These are phyloP conservation scores for Tychaedon coryphoeus DNA, from an alignment of 2,113 vertebrate species.

Conservation along the genomic window DNA sequence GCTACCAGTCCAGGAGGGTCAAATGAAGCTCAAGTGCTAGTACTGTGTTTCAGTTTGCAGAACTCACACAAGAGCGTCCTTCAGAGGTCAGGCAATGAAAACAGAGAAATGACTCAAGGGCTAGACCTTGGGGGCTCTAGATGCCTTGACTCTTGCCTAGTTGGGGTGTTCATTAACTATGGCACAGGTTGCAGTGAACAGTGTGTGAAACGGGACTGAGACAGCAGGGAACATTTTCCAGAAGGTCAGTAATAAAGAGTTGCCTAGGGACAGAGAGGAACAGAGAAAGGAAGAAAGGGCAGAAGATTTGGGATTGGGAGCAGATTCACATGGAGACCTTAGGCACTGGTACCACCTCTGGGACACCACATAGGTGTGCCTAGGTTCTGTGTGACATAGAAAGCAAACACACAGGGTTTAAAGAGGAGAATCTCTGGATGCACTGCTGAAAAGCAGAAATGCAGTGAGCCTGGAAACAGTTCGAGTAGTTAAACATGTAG, in stretches of 20 bases:
- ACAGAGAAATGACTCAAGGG: background rate
- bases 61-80: background rate
- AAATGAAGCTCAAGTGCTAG: background rate
- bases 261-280: background rate
- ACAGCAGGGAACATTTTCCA: background rate
- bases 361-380: fast-evolving
- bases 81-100: background rate
- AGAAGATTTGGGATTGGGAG: background rate
- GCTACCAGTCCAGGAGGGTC: background rate
- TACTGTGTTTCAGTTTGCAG: background rate
- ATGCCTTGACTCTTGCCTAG: background rate
- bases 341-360: background rate
- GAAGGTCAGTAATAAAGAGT: background rate
- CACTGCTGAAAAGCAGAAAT: background rate
- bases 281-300: background rate
- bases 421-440: background rate
- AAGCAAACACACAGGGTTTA: background rate
- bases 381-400: background rate
- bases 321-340: fast-evolving
- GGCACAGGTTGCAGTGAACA: background rate
- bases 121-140: background rate
- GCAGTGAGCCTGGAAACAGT: background rate
- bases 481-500: background rate
- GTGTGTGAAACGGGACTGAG: fast-evolving
- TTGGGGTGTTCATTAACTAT: background rate